Evolutionary conservation across 2,888 invertebrate species (phyloP), one percentile per base, ranked within the genome.

Genomic region (Campoplex nolae): DNA sequence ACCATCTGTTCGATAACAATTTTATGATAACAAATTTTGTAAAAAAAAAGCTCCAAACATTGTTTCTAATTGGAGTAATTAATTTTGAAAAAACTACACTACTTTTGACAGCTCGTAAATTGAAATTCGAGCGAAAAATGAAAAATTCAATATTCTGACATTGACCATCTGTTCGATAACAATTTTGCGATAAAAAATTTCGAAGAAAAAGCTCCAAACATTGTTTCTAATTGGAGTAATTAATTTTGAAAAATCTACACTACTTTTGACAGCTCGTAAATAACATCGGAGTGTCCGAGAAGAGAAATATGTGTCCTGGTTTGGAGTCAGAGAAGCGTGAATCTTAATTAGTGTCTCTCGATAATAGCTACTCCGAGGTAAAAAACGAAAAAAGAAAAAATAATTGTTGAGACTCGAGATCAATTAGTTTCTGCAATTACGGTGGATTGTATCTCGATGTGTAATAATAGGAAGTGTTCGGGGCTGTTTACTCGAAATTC

Each of bases 401-500:
- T 62, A 62, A 62, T 32, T 32, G 28, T 62, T 32, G 32, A 32
- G 6, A 32, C 62, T 16, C 2, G 32, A 13, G 13, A 32, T 62
- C 62, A 62, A 32, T 62, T 62, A 62, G 62, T 62, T 23, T 62
- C 32, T 16, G 32, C 62, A 62, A 32, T 62, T 62, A 62, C 32
- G 11, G 32, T 13, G 32, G 3, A 62, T 18, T 54, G 38, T 38
- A 56, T 74, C 54, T 56, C 35, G 32, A 54, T 58, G 58, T 58
- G 51, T 45, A 45, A 58, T 32, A 45, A 58, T 76, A 62, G 62
- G 58, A 48, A 62, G 62, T 35, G 62, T 62, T 62, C 58, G 62
- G 51, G 51, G 18, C 48, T 18, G 48, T 76, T 65, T 68, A 38
- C 67, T 67, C 23, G 71, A 80, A 58, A 75, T 74, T 68, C 79